Evolutionary conservation across 35 echinoderm and acorn worm species (phyloP).

Genomic region (Stichopus chloronotus): DNA sequence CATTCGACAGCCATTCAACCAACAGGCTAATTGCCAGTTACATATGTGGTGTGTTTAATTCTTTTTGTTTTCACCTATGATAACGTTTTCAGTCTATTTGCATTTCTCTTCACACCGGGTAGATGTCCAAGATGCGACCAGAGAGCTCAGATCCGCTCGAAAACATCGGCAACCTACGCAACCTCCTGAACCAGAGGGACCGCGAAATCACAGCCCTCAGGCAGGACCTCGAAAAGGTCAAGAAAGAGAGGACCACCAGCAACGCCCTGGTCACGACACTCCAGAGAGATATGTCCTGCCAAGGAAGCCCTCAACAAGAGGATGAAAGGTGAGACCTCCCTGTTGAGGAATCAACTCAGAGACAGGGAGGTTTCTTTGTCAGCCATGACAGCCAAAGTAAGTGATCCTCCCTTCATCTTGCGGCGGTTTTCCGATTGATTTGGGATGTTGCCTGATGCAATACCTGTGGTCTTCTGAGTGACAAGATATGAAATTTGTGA

Average conservation of each 20-base stretch:
- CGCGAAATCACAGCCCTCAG: slow-evolving; percentile 72
- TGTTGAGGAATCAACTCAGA: slow-evolving; percentile 80
- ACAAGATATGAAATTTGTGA: no score
- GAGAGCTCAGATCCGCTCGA: slow-evolving; percentile 94
- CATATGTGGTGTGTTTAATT: no score
- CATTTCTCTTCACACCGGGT: no score
- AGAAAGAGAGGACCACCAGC: slow-evolving; percentile 79
- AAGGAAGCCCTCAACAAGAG: slow-evolving; percentile 74
- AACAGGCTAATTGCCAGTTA: no score
- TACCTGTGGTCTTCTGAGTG: no score
- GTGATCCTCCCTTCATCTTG: background rate
- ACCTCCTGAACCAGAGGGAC: slow-evolving; percentile 76
- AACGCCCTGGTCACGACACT: slow-evolving; percentile 79
- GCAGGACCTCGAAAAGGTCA: slow-evolving; percentile 86
- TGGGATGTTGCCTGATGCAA: no score
- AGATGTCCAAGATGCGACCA: slow-evolving; percentile 94
- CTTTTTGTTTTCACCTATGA: no score
- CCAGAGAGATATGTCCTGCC: slow-evolving; percentile 88
- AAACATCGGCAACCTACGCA: slow-evolving; percentile 86
- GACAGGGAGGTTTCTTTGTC: slow-evolving; percentile 94
- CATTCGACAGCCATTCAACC: no score
- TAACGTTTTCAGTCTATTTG: no score
- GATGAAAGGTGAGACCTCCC: slow-evolving; percentile 79
- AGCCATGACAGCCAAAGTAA: slow-evolving; percentile 92
- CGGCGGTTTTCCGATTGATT: no score